Conservation (phyloP, 2,888 invertebrate species). For the Pecten maximus region DNA sequence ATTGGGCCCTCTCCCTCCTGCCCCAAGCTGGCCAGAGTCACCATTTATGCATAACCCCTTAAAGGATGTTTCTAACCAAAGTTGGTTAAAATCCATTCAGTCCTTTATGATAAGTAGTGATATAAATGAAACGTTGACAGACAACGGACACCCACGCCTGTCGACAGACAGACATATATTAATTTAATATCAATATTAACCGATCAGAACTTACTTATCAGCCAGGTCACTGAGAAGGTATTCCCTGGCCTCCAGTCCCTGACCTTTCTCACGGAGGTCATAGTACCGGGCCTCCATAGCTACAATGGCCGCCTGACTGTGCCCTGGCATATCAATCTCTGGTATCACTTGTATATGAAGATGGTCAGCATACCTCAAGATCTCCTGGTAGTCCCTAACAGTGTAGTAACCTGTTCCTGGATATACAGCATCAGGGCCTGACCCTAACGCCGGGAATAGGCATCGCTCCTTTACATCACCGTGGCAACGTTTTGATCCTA, state of each 20-base stretch:
- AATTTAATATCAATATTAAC: too few relatives aligned
- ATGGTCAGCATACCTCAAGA: conserved; percentile 68
- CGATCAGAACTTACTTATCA: conserved; percentile 31
- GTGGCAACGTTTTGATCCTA: conserved; percentile 72
- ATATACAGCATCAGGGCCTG: conserved; percentile 63
- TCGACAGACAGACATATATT: too few relatives aligned
- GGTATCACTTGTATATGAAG: conserved; percentile 77
- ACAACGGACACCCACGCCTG: too few relatives aligned
- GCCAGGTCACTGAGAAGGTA: conserved; percentile 39
- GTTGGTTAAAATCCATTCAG: too few relatives aligned
- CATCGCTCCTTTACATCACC: conserved; percentile 61
- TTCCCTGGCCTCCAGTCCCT: conserved; percentile 60
- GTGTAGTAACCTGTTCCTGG: conserved; percentile 73
- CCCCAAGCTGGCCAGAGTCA: too few relatives aligned
- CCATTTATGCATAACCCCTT: too few relatives aligned
- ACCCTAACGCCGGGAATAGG: conserved; percentile 71
- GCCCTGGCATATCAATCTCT: conserved; percentile 77
- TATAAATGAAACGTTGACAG: too few relatives aligned
- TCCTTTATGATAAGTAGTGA: too few relatives aligned
- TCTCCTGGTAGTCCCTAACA: conserved; percentile 70
- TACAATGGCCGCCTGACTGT: conserved; percentile 75
- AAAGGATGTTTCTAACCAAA: too few relatives aligned
- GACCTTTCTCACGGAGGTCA: conserved; percentile 51
- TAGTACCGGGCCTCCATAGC: conserved; percentile 72
- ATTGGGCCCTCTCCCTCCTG: too few relatives aligned